Base-by-base conservation (phyloP, 2,888 invertebrate species). In the Campoletis raptor region DNA sequence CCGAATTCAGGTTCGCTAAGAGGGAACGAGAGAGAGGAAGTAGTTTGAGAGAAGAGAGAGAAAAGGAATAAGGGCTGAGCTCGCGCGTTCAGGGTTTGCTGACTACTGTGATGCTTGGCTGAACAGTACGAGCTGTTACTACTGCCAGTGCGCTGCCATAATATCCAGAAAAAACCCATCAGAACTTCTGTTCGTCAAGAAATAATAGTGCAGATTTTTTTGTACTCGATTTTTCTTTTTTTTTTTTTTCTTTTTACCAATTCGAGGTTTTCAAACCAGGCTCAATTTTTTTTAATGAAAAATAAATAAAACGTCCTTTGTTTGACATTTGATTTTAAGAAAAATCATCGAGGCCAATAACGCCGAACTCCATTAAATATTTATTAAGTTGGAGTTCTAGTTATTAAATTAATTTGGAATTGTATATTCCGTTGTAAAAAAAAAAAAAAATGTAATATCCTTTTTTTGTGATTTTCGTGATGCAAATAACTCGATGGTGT, bases 101-200 rank as follows among this genome's bases (percentile, higher is more conserved):
- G 85, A 87, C 84, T 84, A 85, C 84, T 72, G 78, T 82, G 76
- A 84, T 76, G 86, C 74, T 82, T 54, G 76, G 86, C 81, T 87
- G 85, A 84, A 57, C 85, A 79, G 78, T 72, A 66, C 82, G 79
- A 76, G 76, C 84, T 76, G 76, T 82, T 87, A 85, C 84, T 87
- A 79, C 86, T 79, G 48, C 52, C 57, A 80, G 67, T 30, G 12
- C 40, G 12, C 40, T 66, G 61, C n/a, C 24, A 21, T 73, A 81
- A 72, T 73, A 61, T 42, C 36, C 76, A 48, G 40, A 30, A 36
- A 40, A 64, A 61, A 61, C 52, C 12, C n/a, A n/a, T 15, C 24
- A n/a, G 30, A 18, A 40, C 64, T 37, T 52, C 61, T 24, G 18
- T 67, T 36, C 66, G 9, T 70, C 64, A 18, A 8, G 45, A 30